Evolutionary conservation across 1,140 invertebrate species (phyloP).

Genomic region (Caenorhabditis tropicalis): DNA sequence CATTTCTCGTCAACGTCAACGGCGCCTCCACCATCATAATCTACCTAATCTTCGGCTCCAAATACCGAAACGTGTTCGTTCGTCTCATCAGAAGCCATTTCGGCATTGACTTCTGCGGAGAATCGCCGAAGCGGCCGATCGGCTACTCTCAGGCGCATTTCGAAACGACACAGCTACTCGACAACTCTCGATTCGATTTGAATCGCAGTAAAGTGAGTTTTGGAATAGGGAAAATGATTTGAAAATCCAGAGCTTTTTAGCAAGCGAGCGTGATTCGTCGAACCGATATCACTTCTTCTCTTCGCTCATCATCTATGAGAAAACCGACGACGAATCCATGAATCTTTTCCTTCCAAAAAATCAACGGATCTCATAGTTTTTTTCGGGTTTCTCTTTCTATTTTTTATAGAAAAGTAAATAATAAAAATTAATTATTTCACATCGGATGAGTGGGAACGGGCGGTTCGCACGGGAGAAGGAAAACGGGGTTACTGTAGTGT

Average conservation of each 20-base stretch:
- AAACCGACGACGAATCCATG: not conserved
- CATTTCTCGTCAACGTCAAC: conserved; percentile 54
- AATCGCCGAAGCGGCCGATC: not conserved
- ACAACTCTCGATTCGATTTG: conserved; percentile 9
- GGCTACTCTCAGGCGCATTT: conserved; percentile 9
- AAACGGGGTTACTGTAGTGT: no score
- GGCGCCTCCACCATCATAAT: conserved; percentile 54
- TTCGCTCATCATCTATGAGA: not conserved
- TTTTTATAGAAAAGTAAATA: no score
- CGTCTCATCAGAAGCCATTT: not conserved
- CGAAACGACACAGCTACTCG: conserved; percentile 2
- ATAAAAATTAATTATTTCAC: no score
- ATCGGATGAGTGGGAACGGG: no score
- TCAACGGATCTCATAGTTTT: not conserved
- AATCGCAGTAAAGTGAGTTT: conserved; percentile 2
- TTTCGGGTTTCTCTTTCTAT: not conserved
- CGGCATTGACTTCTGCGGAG: not conserved
- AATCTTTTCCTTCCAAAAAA: not conserved
- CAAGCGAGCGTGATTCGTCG: not conserved
- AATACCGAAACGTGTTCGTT: conserved; percentile 48
- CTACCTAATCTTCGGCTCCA: conserved; percentile 53
- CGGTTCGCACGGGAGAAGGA: no score
- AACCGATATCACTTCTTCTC: not conserved
- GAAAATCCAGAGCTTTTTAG: not conserved
- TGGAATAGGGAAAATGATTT: not conserved